phyloP scores from a whole-genome alignment of 2,797 vertebrate species.

The Lerista edwardsae region DNA sequence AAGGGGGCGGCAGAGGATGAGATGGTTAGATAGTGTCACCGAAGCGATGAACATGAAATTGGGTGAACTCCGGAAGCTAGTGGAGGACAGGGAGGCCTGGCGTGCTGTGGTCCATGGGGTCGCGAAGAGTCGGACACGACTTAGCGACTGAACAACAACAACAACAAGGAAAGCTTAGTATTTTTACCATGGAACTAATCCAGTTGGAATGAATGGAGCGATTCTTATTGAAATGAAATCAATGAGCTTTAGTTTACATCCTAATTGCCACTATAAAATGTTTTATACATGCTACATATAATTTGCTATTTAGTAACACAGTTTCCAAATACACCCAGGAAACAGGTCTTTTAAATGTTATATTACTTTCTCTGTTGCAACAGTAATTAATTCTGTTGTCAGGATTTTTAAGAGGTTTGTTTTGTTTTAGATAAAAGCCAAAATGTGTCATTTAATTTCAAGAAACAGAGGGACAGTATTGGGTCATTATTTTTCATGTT shows the following conservation, averaged over 20 bases:
- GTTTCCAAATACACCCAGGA: background rate
- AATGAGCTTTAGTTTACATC: slow-evolving; percentile 59
- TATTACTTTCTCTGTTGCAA: slow-evolving; percentile 1
- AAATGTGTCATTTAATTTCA: slow-evolving; percentile 13
- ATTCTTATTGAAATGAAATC: slow-evolving; percentile 37
- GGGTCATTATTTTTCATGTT: background rate
- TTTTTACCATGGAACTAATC: slow-evolving; percentile 25
- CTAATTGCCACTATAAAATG: slow-evolving; percentile 56
- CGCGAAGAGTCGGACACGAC: too few relatives aligned
- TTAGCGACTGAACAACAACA: too few relatives aligned
- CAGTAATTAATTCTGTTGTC: slow-evolving; percentile 5
- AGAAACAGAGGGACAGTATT: background rate
- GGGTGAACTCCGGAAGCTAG: too few relatives aligned
- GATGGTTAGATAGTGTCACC: too few relatives aligned
- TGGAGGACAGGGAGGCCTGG: too few relatives aligned
- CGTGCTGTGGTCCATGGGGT: too few relatives aligned
- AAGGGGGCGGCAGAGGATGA: too few relatives aligned
- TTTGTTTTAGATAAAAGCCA: slow-evolving; percentile 25
- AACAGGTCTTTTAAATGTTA: slow-evolving; percentile 28
- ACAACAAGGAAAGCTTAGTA: background rate
- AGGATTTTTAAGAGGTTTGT: slow-evolving; percentile 3
- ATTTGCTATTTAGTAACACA: slow-evolving; percentile 59
- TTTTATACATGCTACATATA: slow-evolving; percentile 50
- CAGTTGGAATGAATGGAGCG: slow-evolving; percentile 43
- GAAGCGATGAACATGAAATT: too few relatives aligned